These are phyloP conservation scores for Dreissena rostriformis DNA, from an alignment of 1,140 invertebrate genomes.

Conservation along the genomic window DNA sequence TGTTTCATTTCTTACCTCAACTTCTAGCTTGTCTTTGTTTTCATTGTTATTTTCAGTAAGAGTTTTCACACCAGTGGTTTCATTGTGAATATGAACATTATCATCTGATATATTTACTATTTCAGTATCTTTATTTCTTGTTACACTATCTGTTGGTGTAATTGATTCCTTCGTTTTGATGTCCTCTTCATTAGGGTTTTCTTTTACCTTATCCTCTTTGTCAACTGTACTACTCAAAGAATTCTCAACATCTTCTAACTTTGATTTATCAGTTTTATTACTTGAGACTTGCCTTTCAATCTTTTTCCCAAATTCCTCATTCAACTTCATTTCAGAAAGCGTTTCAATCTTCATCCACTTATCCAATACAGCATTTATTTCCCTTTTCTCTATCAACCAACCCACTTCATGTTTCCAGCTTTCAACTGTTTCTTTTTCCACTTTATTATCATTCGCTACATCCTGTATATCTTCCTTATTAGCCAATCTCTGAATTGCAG, in stretches of 20 bases:
- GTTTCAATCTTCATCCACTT: slow-evolving; percentile 43
- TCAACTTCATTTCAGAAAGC: slow-evolving; percentile 20
- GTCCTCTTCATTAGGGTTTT: background rate
- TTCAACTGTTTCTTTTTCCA: background rate
- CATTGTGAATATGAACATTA: too few relatives aligned
- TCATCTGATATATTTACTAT: too few relatives aligned
- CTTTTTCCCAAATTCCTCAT: slow-evolving; percentile 16
- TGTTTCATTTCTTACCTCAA: background rate
- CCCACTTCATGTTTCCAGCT: slow-evolving; percentile 35
- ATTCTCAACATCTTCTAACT: background rate
- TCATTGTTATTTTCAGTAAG: too few relatives aligned
- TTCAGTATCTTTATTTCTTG: too few relatives aligned
- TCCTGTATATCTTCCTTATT: background rate
- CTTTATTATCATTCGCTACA: background rate
- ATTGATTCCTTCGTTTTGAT: too few relatives aligned
- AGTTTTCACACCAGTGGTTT: too few relatives aligned
- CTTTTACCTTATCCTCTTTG: too few relatives aligned
- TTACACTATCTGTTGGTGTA: too few relatives aligned
- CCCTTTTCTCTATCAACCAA: slow-evolving; percentile 39
- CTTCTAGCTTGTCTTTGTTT: background rate
- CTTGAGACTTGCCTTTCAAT: slow-evolving; percentile 28
- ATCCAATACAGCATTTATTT: slow-evolving; percentile 29
- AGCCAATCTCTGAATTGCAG: slow-evolving; percentile 3
- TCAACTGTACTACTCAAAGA: background rate
- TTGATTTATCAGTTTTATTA: background rate